Evolutionary conservation across 2,888 invertebrate genomes (phyloP).

Genomic region (Penaeus monodon): DNA sequence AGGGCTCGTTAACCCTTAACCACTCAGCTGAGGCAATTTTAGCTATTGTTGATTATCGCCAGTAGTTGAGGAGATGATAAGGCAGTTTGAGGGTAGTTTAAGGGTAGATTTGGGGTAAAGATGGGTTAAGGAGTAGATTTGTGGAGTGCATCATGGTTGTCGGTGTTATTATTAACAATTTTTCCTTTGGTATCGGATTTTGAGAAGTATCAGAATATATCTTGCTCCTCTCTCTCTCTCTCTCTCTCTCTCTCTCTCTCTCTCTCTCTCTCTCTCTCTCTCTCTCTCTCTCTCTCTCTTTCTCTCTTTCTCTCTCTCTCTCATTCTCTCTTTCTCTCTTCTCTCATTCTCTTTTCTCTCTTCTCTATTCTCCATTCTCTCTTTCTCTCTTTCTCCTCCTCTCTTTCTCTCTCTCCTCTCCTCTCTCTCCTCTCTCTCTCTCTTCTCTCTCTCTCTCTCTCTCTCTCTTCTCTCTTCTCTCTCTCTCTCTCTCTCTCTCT

Average conservation of each 20-base stretch:
- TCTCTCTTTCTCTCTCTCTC: neutral
- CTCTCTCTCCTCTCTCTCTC: neutral
- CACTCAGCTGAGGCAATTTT: no score
- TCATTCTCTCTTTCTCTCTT: neutral
- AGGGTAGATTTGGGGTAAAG: no score
- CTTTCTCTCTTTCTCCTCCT: neutral
- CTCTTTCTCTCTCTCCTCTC: neutral
- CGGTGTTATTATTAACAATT: no score
- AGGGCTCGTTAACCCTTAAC: no score
- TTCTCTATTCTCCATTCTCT: neutral
- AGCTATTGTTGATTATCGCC: no score
- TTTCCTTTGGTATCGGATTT: no score
- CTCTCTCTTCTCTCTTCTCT: neutral
- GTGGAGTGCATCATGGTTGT: no score
- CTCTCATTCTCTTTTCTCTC: neutral
- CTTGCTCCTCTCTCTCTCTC: neutral
- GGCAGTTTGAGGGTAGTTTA: no score
- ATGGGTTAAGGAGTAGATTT: no score
- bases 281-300: neutral
- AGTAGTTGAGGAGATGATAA: no score
- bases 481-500: neutral
- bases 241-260: neutral
- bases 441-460: neutral
- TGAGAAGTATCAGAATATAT: no score
- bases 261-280: neutral